A percentile compares a stretch with the other conserved stretches of the same genome.
These are phyloP conservation scores for Asbolus verrucosus DNA, from an alignment of 1,140 invertebrate species.

Conservation along the genomic window DNA sequence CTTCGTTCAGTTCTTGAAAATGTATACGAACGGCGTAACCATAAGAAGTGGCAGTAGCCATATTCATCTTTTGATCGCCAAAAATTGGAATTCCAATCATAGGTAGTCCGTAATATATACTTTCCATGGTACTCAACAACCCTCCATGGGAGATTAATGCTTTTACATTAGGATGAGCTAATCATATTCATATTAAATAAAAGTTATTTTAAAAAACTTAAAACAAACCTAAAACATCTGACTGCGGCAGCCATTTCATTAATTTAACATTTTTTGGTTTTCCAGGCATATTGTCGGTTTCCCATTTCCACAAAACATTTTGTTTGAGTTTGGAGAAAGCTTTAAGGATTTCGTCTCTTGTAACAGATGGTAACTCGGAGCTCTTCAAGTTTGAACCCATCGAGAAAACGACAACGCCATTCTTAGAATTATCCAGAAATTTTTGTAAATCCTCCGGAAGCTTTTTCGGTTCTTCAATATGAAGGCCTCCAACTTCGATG, in stretches of 20 bases:
- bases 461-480: slow-evolving; percentile 45
- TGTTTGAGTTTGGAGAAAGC: slow-evolving; percentile 68
- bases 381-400: slow-evolving; percentile 68
- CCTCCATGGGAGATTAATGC: slow-evolving; percentile 58
- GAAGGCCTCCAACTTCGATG: slow-evolving; percentile 52
- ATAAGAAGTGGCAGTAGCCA: slow-evolving; percentile 53
- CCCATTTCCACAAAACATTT: slow-evolving; percentile 73
- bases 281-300: slow-evolving; percentile 65
- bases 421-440: slow-evolving; percentile 66
- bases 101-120: slow-evolving; percentile 68
- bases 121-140: slow-evolving; percentile 63
- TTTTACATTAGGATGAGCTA: slow-evolving; percentile 57
- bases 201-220: slow-evolving; percentile 12
- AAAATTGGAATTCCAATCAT: slow-evolving; percentile 65
- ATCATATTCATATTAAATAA: too few relatives aligned
- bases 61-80: slow-evolving; percentile 61
- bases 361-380: slow-evolving; percentile 63
- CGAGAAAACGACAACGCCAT: slow-evolving; percentile 69
- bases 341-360: slow-evolving; percentile 64
- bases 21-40: slow-evolving; percentile 57
- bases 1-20: slow-evolving; percentile 60
- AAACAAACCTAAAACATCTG: slow-evolving; percentile 69
- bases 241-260: slow-evolving; percentile 72
- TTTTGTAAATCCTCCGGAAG: slow-evolving; percentile 57
- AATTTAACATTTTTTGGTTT: slow-evolving; percentile 68